Conservation (phyloP, 2,888 invertebrate species). For the Suillia variegata region DNA sequence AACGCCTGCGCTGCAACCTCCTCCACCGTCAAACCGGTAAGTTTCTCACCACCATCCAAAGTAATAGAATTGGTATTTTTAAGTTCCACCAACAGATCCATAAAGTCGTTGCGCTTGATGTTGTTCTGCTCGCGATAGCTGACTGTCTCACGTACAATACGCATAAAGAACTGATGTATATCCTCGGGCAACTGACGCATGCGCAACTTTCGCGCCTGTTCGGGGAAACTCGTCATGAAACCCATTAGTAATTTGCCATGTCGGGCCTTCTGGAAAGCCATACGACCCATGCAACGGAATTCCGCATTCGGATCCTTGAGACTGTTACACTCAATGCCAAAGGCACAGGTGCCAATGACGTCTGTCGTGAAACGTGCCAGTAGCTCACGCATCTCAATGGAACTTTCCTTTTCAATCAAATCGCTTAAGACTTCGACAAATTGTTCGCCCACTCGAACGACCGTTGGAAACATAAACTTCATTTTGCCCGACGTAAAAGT, state of each 20-base stretch:
- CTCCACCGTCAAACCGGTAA: slow-evolving; percentile 47
- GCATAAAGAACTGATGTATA: slow-evolving; percentile 49
- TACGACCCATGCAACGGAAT: slow-evolving; percentile 41
- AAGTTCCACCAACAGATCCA: slow-evolving; percentile 62
- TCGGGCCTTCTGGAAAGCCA: slow-evolving; percentile 26
- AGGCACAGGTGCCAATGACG: slow-evolving; percentile 60
- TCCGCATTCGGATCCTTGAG: slow-evolving; percentile 48
- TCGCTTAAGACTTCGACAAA: slow-evolving; percentile 21
- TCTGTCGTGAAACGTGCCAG: slow-evolving; percentile 60
- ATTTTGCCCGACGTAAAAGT: slow-evolving; percentile 63
- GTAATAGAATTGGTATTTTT: slow-evolving; percentile 37
- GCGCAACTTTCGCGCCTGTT: slow-evolving; percentile 29
- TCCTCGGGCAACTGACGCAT: slow-evolving; percentile 33
- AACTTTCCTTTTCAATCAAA: not conserved
- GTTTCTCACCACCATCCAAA: slow-evolving; percentile 19
- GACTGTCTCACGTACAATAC: slow-evolving; percentile 56
- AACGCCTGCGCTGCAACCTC: slow-evolving; percentile 65
- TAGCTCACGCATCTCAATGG: slow-evolving; percentile 38
- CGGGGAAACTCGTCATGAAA: slow-evolving; percentile 26
- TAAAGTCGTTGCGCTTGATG: slow-evolving; percentile 61
- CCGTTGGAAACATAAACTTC: slow-evolving; percentile 56
- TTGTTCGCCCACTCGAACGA: slow-evolving; percentile 30
- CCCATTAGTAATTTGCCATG: slow-evolving; percentile 21
- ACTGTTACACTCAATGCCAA: slow-evolving; percentile 60
- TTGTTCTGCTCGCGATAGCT: slow-evolving; percentile 50